Evolutionary conservation across 1,140 invertebrate species (phyloP).

Genomic region (Cecropterus lyciades): DNA sequence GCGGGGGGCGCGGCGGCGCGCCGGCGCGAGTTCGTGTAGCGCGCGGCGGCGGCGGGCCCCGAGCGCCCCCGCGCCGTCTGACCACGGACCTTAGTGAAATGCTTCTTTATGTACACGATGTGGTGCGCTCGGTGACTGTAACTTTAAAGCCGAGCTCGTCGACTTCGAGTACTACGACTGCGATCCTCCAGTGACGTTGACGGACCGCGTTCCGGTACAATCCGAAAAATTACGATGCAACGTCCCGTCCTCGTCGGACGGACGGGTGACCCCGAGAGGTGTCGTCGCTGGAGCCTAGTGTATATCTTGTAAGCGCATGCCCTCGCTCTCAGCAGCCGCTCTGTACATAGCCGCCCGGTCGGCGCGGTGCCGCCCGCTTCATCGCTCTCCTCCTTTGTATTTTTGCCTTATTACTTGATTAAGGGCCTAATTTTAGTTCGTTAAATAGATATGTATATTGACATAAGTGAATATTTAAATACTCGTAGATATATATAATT

Average conservation of each 20-base stretch:
- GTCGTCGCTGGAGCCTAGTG: neutral
- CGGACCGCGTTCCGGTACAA: neutral
- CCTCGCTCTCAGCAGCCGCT: neutral
- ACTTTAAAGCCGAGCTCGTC: conserved; percentile 9
- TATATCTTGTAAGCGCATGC: neutral
- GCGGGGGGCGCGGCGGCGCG: conserved; percentile 44
- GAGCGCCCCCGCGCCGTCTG: conserved; percentile 29
- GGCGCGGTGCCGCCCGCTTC: conserved; percentile 7
- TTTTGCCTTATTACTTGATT: neutral
- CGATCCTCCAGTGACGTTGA: neutral
- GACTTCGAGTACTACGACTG: neutral
- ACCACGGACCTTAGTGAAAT: conserved; percentile 13
- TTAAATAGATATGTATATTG: too few relatives aligned
- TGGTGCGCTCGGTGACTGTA: neutral
- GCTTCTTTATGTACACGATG: conserved; percentile 2
- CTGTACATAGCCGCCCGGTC: conserved; percentile 12
- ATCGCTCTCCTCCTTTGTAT: neutral
- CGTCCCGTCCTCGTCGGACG: neutral
- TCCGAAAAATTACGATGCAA: neutral
- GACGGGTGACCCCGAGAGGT: neutral
- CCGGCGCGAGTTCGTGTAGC: conserved; percentile 71
- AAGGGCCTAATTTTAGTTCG: too few relatives aligned
- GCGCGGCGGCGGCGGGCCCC: conserved; percentile 64
- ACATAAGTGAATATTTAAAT: too few relatives aligned
- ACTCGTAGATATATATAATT: too few relatives aligned